These are phyloP conservation scores for Montipora capricornis DNA, from an alignment of 64 coral and sea anemone species.

Conservation along the genomic window DNA sequence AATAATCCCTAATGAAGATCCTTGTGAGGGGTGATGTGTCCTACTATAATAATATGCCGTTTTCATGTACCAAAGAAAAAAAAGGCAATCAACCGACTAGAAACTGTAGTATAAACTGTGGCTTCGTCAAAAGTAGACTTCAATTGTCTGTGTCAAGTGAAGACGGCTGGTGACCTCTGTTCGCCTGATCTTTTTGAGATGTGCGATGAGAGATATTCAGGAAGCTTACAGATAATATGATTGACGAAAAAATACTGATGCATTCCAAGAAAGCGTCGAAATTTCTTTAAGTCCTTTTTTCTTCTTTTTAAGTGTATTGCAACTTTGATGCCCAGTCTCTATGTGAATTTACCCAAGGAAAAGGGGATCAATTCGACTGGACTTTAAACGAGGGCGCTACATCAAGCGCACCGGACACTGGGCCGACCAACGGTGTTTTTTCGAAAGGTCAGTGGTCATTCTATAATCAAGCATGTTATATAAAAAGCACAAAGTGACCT, in stretches of 20 bases:
- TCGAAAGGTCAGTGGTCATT: background rate
- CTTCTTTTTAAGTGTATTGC: slow-evolving; percentile 1
- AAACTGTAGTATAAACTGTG: too few relatives aligned
- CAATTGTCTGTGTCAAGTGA: too few relatives aligned
- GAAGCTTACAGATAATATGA: too few relatives aligned
- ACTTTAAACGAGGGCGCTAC: background rate
- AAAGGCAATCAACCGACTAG: too few relatives aligned
- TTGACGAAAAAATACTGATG: too few relatives aligned
- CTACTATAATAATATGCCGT: too few relatives aligned
- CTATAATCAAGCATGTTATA: background rate
- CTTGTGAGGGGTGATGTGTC: too few relatives aligned
- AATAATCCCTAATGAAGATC: background rate
- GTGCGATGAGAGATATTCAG: too few relatives aligned
- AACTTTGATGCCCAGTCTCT: slow-evolving; percentile 33
- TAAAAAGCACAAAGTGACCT: background rate
- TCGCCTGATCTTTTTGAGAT: too few relatives aligned
- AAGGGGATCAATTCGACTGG: slow-evolving; percentile 28
- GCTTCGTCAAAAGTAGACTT: too few relatives aligned
- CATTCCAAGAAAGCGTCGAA: background rate
- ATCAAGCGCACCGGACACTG: slow-evolving; percentile 8
- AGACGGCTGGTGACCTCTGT: too few relatives aligned
- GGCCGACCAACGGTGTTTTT: background rate
- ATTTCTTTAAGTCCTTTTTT: background rate
- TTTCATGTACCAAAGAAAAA: too few relatives aligned
- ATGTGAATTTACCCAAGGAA: slow-evolving; percentile 36